Base-by-base conservation (phyloP, 2,888 invertebrate genomes). In the Trachelus tabidus region DNA sequence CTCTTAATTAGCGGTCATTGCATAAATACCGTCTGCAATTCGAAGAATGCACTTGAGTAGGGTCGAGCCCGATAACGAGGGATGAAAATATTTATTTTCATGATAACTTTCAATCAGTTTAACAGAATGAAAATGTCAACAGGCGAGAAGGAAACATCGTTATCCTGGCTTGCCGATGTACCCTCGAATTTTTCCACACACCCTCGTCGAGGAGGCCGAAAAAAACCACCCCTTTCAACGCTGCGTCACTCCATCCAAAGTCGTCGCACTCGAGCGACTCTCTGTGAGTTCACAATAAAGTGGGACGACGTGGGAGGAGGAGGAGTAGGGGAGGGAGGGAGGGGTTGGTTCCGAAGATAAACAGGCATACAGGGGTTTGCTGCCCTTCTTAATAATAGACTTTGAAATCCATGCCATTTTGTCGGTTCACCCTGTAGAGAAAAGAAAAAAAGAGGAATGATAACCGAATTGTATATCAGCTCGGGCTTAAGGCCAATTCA, bases 361-460 rank as follows among this genome's bases (percentile, higher is more conserved):
- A 30, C 31, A 31, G 15, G 31, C 71, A 30, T 71, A 71, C 11
- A 15, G 34, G 30, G 31, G 71, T 34, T 34, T 71, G 12, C 12
- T 34, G 15, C 71, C 83, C 82, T 81, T 87, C 87, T 87, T 88
- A 88, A 88, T 88, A 87, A 88, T 85, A 86, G 87, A 85, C 87
- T 86, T 83, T 82, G 84, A 84, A 84, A 84, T 86, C 85, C 86
- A 87, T 87, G 86, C 86, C 85, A 87, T 88, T 89, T 88, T 85
- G 87, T 87, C 85, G 86, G 85, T 81, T 81, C 80, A 77, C 77
- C 82, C 83, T 85, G 6, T 23, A 56, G 1, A 23, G 56, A 56
- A 56, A 56, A 15, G 1, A 23, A 9, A 23, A 40, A 40, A 56
- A 1, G 9, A 56, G 6, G 56, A 15, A 56, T 6, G 6, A 56